Evolutionary conservation across 2,888 invertebrate species (phyloP), one percentile per base, ranked within the genome.

Genomic region (Camponotus fellah): DNA sequence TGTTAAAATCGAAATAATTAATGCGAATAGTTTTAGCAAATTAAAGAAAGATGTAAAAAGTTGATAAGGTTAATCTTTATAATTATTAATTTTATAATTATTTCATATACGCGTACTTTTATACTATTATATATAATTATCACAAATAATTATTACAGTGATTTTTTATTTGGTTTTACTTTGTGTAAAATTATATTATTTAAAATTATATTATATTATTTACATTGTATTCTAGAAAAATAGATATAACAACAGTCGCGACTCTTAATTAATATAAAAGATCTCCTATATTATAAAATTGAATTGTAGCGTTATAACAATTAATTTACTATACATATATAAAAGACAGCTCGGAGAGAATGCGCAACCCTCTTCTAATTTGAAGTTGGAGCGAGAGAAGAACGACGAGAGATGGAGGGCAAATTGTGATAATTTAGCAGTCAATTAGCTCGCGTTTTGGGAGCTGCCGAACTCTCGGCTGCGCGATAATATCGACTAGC

Each of bases 341-440:
- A 9, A 58, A 32, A 26, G 40, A 34, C 10, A 64, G 43, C 32
- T 8, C 32, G 26, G 17, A 32, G 17, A 62, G 32, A 17, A 34
- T n/a, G n/a, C 9, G n/a, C 26, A 40, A 53, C 6, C 53, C 81
- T 72, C 53, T 32, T 64, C 62, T 53, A 49, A 58, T 34, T 37
- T 4, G 12, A 17, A 60, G 58, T 53, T 34, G 32, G 62, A 21
- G 32, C 14, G 62, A 46, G 72, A 43, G 34, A 26, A 26, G 1
- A 69, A 72, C 26, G 26, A 17, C 14, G 65, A 53, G 56, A 21
- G 68, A 17, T 62, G 9, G 40, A 68, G 64, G 65, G 71, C 64
- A 64, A 84, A 26, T 90, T 90, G 90, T 88, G 93, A 92, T 93
- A 93, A 94, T 94, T 95, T 94, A 93, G 92, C 94, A 94, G 93